Conservation (phyloP, 2,113 vertebrate species). For the Bambusicola thoracicus region DNA sequence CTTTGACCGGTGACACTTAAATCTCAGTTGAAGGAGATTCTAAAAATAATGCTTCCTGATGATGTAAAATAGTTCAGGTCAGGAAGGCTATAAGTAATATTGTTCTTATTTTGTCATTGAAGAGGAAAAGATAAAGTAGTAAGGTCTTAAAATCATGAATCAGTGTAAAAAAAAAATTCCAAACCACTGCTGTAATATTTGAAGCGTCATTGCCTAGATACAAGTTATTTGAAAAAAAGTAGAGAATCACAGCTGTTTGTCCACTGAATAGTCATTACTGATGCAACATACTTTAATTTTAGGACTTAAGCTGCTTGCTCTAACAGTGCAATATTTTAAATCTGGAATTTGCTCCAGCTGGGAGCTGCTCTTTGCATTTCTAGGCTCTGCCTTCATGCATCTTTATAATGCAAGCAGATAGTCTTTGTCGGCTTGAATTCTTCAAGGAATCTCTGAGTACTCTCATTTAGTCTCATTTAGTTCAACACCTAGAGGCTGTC, state of each 20-base stretch:
- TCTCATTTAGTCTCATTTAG: background rate
- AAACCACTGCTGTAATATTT: background rate
- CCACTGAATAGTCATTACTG: background rate
- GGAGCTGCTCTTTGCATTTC: background rate
- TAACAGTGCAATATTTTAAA: background rate
- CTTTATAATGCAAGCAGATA: background rate
- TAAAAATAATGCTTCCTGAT: background rate
- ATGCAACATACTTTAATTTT: background rate
- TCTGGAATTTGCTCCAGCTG: background rate
- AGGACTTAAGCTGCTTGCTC: background rate
- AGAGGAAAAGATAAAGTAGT: background rate
- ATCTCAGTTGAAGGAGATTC: background rate
- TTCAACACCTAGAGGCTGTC: constrained; percentile 14
- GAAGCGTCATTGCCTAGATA: background rate
- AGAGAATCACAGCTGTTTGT: background rate
- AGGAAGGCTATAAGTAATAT: background rate
- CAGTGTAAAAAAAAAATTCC: background rate
- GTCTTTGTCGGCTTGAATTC: constrained; percentile 13
- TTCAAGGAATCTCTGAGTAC: background rate
- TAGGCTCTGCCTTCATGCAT: background rate
- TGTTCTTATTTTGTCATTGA: background rate
- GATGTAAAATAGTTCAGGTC: background rate
- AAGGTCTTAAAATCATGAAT: background rate
- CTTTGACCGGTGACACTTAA: background rate
- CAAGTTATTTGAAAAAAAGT: background rate